A percentile compares a stretch with the other conserved stretches of the same genome.
Evolutionary conservation across 2,113 vertebrate genomes (phyloP).

Genomic region (Odontesthes bonariensis): DNA sequence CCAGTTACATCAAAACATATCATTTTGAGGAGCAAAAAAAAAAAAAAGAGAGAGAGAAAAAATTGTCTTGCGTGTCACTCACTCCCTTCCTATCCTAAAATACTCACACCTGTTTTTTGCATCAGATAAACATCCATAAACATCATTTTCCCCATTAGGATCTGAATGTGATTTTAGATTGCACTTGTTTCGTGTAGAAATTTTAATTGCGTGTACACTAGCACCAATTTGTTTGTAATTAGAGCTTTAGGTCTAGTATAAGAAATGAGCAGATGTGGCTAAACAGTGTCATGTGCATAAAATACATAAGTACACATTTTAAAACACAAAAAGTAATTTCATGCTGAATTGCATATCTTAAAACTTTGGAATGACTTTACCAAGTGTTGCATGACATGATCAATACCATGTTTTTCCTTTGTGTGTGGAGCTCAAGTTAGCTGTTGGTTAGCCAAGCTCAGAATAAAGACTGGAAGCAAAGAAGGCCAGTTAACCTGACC

Average conservation of each 20-base stretch:
- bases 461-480: no score
- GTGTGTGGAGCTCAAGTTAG: no score
- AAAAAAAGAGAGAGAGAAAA: not conserved
- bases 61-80: not conserved
- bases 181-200: slow-evolving; percentile 10
- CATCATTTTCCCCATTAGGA: slow-evolving; percentile 8
- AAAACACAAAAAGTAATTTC: no score
- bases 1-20: slow-evolving; percentile 53
- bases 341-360: no score
- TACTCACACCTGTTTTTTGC: slow-evolving; percentile 45
- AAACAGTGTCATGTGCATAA: slow-evolving; percentile 2
- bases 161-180: slow-evolving; percentile 17
- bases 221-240: slow-evolving; percentile 32
- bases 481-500: no score
- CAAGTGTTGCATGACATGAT: no score
- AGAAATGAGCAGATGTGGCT: slow-evolving; percentile 26
- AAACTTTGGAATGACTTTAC: no score
- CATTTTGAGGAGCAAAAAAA: slow-evolving; percentile 45
- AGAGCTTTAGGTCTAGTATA: slow-evolving; percentile 1
- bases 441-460: no score
- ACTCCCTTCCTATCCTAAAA: slow-evolving; percentile 7
- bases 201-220: slow-evolving; percentile 35
- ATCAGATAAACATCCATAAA: slow-evolving; percentile 30
- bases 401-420: no score
- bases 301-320: not conserved